These are phyloP conservation scores for Peromyscus californicus DNA, from an alignment of 2,113 vertebrate species.

Conservation along the genomic window DNA sequence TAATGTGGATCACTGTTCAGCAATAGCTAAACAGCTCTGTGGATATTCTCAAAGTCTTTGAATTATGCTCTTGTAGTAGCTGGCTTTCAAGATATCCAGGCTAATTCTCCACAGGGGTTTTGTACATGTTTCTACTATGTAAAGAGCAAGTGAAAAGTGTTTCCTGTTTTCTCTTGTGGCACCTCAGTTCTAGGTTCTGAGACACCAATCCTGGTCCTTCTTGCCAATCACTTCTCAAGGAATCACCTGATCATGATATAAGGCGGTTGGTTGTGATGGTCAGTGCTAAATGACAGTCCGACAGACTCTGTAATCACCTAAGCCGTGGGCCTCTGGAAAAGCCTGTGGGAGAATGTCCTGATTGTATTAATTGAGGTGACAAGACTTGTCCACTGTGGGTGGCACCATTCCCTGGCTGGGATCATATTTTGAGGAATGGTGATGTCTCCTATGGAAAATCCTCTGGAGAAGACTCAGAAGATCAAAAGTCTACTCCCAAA, in stretches of 20 bases:
- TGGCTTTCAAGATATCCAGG: not conserved
- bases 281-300: not conserved
- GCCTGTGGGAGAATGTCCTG: not conserved
- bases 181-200: not conserved
- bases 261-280: not conserved
- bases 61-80: not conserved
- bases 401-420: not conserved
- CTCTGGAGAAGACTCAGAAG: not conserved
- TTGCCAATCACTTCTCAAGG: not conserved
- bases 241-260: not conserved
- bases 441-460: not conserved
- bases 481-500: not conserved
- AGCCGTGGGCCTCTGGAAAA: not conserved
- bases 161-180: not conserved
- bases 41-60: not conserved
- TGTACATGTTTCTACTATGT: not conserved
- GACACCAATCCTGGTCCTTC: accelerated
- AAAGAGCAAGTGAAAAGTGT: not conserved
- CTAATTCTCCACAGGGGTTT: not conserved
- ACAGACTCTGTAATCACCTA: not conserved
- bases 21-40: not conserved
- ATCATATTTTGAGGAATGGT: not conserved
- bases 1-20: not conserved
- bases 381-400: not conserved
- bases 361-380: not conserved